phyloP scores from a whole-genome alignment of 1,140 invertebrate genomes.

The Lepeophtheirus salmonis region DNA sequence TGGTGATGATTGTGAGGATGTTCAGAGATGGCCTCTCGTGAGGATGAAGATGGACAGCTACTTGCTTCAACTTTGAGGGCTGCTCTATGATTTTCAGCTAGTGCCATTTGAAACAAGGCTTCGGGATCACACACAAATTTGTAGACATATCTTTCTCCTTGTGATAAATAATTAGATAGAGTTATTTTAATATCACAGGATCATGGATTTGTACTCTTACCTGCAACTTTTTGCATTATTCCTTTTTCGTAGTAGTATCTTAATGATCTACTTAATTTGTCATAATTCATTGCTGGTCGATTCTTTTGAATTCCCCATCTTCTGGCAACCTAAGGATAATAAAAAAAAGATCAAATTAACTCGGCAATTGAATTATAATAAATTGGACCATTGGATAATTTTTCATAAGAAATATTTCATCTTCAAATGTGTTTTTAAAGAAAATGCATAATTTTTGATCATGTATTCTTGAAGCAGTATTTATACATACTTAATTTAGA shows the following conservation, averaged over 20 bases:
- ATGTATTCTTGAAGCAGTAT: no score
- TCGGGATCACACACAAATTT: slow-evolving; percentile 89
- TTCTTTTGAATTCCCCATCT: slow-evolving; percentile 42
- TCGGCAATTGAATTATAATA: no score
- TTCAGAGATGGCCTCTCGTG: not conserved
- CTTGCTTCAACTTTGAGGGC: slow-evolving; percentile 13
- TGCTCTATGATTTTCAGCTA: slow-evolving; percentile 24
- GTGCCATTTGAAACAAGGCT: slow-evolving; percentile 68
- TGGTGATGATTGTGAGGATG: not conserved
- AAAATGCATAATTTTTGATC: no score
- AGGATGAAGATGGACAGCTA: not conserved
- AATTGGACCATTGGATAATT: no score
- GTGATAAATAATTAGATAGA: not conserved
- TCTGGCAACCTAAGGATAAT: slow-evolving; percentile 34
- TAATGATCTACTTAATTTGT: slow-evolving; percentile 75
- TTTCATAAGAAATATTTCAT: no score
- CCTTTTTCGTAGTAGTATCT: slow-evolving; percentile 93
- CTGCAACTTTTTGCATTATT: slow-evolving; percentile 94
- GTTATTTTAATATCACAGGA: not conserved
- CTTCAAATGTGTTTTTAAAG: no score
- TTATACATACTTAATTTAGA: no score
- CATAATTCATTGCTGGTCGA: slow-evolving; percentile 89
- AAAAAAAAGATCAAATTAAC: slow-evolving; percentile 19
- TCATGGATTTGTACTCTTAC: slow-evolving; percentile 27
- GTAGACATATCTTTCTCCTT: slow-evolving; percentile 82